Conservation (phyloP, 2,113 vertebrate species). For the Oncorhynchus kisutch region DNA sequence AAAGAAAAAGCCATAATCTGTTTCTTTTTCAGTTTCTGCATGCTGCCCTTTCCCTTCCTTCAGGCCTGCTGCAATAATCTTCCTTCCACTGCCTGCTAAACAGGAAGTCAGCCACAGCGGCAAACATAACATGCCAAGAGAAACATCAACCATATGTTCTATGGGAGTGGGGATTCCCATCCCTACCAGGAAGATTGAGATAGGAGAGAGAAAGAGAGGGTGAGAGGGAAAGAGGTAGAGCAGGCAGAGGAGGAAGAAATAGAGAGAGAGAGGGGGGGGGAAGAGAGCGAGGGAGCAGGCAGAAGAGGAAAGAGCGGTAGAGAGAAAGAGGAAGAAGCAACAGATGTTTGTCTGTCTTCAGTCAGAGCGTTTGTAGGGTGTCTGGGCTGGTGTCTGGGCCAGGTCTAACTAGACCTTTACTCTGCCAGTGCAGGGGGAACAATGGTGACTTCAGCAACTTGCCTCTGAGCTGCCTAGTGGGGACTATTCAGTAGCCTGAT, state of each 20-base stretch:
- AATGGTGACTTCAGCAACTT: not conserved
- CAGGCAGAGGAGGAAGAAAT: not conserved
- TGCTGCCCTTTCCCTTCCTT: slow-evolving; percentile 4
- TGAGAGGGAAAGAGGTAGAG: not conserved
- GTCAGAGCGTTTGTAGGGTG: slow-evolving; percentile 20
- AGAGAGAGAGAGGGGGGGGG: not conserved
- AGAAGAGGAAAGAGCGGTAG: not conserved
- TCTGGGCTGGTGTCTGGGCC: too few relatives aligned
- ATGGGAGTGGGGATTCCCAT: not conserved
- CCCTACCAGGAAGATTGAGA: not conserved
- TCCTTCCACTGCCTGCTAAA: slow-evolving; percentile 33
- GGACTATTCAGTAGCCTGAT: not conserved
- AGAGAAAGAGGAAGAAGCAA: slow-evolving; percentile 35
- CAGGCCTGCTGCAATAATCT: slow-evolving; percentile 15
- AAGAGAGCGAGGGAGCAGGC: slow-evolving; percentile 1
- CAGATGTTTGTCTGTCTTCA: slow-evolving; percentile 51
- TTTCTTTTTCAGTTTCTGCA: not conserved
- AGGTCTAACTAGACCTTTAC: not conserved
- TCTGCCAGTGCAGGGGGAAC: not conserved
- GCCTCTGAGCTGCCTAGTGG: not conserved
- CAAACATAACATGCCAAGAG: slow-evolving; percentile 21
- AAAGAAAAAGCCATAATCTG: not conserved
- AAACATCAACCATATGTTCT: slow-evolving; percentile 37
- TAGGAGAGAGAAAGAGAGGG: not conserved
- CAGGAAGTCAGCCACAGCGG: slow-evolving; percentile 35